Evolutionary conservation across 2,113 vertebrate genomes (phyloP).

Genomic region (Petrocephalus microphthalmus): DNA sequence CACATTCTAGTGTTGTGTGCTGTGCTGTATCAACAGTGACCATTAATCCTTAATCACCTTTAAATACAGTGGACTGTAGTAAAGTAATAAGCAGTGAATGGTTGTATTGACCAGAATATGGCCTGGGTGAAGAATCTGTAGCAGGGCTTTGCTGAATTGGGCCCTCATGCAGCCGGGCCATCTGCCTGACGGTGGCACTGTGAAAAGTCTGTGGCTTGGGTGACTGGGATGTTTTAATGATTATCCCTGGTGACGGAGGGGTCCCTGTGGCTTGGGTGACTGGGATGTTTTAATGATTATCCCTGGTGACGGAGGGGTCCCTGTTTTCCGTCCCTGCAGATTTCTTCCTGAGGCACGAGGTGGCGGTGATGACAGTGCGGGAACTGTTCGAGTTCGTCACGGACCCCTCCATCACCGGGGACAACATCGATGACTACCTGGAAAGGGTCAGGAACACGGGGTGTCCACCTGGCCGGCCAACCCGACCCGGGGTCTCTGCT

Average conservation of each 20-base stretch:
- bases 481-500: not conserved
- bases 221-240: not conserved
- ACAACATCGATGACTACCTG: conserved; percentile 84
- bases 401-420: conserved; percentile 74
- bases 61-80: not conserved
- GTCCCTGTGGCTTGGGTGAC: not conserved
- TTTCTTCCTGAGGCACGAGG: conserved; percentile 75
- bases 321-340: conserved; percentile 52
- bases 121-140: not conserved
- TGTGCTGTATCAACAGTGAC: too few relatives aligned
- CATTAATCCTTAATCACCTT: too few relatives aligned
- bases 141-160: not conserved
- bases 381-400: conserved; percentile 95
- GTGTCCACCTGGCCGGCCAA: not conserved
- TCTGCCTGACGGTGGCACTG: not conserved
- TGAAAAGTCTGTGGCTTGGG: not conserved
- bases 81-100: not conserved
- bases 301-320: not conserved
- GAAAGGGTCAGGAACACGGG: conserved; percentile 62
- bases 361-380: conserved; percentile 86
- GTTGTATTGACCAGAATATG: not conserved
- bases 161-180: not conserved
- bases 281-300: not conserved
- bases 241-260: not conserved
- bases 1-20: too few relatives aligned